Conservation (phyloP, 2,888 invertebrate genomes). For the Entomobrya proxima region DNA sequence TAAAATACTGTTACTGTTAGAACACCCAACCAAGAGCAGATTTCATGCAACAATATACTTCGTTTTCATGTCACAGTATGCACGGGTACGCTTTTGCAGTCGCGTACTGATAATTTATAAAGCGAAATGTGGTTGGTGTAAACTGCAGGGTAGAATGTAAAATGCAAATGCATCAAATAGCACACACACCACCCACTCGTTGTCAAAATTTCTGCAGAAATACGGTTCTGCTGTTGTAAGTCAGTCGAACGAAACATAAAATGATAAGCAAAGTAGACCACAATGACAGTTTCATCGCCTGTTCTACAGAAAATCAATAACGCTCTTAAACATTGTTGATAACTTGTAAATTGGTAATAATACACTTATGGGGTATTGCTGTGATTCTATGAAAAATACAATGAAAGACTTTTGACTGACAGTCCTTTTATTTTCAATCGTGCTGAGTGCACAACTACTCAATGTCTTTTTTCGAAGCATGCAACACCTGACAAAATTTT, state of each 20-base stretch:
- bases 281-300: constrained; percentile 42
- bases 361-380: constrained; percentile 1
- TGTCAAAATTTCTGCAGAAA: constrained; percentile 3
- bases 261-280: constrained; percentile 29
- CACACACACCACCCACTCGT: constrained; percentile 40
- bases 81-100: no score
- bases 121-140: no score
- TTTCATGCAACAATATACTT: no score
- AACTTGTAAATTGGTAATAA: constrained; percentile 57
- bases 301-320: constrained; percentile 50
- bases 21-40: no score
- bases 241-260: background rate
- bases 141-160: no score
- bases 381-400: background rate
- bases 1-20: no score
- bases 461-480: background rate
- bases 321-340: constrained; percentile 42
- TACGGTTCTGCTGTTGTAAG: constrained; percentile 13
- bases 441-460: background rate
- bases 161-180: constrained; percentile 17
- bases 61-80: no score
- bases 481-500: constrained; percentile 34
- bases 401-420: background rate
- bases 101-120: no score
- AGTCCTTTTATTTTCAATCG: background rate